Evolutionary conservation across 2,113 vertebrate species (phyloP), one percentile per base, ranked within the genome.

Genomic region (Forbesichthys agassizii): DNA sequence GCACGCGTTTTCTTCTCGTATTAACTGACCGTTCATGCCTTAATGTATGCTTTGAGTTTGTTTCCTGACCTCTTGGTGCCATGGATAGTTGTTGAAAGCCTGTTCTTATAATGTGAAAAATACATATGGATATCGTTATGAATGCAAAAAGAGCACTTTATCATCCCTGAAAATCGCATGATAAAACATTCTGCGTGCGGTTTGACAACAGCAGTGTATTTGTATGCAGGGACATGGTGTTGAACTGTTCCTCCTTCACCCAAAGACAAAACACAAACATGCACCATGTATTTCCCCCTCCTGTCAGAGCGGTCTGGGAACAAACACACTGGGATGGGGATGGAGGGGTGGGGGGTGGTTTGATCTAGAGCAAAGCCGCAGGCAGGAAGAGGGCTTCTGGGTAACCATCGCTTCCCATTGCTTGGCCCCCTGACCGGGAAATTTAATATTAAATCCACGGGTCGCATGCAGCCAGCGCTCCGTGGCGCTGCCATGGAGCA

Each of bases 361-460:
- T 64, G 57, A 68, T 62, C 64, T 6, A 46, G 20, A 5, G 54
- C 48, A 61, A 51, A 20, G 48, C 33, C 52, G 18, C 56, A 27
- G 16, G 61, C 75, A 81, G 71, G 75, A 81, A 75, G 70, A 53
- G 65, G 53, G 20, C 48, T 71, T 66, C 62, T 69, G 56, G 47
- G 65, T 79, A 71, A 71, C 56, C 68, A 63, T 64, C 57, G n/a
- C 76, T 84, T 86, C 73, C 80, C 64, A 62, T 53, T 61, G 66
- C 66, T 65, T 14, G 51, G 52, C 71, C 60, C 48, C 51, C 69
- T 36, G 62, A 73, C 46, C 69, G 76, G 77, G 69, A 74, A 69
- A 73, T 55, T 60, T 49, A 75, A 78, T 71, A 75, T 73, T 61
- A 69, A 78, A 79, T 73, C 68, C 64, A 68, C 60, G 67, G 53